phyloP scores from a whole-genome alignment of 2,113 vertebrate species.

The Megalops atlanticus region DNA sequence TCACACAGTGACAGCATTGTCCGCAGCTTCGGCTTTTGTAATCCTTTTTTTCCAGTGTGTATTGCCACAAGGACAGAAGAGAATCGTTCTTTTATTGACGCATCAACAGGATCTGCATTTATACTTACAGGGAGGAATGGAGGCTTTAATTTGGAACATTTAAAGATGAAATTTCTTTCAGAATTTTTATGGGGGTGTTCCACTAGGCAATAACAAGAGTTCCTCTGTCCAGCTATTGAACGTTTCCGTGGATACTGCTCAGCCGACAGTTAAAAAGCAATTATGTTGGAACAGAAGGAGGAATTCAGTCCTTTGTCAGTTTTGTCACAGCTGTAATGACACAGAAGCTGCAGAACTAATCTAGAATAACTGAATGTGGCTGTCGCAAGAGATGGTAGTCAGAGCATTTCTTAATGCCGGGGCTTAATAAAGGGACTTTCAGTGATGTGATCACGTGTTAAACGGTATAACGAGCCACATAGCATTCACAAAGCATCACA shows the following conservation, averaged over 20 bases:
- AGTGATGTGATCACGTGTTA: too few species aligned
- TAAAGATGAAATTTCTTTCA: slow-evolving; percentile 37
- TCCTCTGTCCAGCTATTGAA: slow-evolving; percentile 76
- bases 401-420: too few species aligned
- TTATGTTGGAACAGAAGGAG: slow-evolving; percentile 77
- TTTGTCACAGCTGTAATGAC: slow-evolving; percentile 84
- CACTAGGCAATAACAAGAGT: slow-evolving; percentile 76
- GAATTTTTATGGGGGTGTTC: slow-evolving; percentile 49
- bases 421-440: too few species aligned
- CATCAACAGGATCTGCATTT: slow-evolving; percentile 15
- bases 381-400: too few species aligned
- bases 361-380: too few species aligned
- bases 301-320: slow-evolving; percentile 83
- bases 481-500: too few species aligned
- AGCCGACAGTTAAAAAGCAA: slow-evolving; percentile 81
- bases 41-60: neutral
- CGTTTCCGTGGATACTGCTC: slow-evolving; percentile 84
- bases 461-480: too few species aligned
- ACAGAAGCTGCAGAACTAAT: too few species aligned
- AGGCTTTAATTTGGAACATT: neutral
- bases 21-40: neutral
- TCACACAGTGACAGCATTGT: neutral
- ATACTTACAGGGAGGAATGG: neutral
- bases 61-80: neutral
- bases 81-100: slow-evolving; percentile 23